Percentiles rank a stretch among this genome's conserved stretches.
Conservation (phyloP, 2,888 invertebrate species). For the Watsonalla cultraria region DNA sequence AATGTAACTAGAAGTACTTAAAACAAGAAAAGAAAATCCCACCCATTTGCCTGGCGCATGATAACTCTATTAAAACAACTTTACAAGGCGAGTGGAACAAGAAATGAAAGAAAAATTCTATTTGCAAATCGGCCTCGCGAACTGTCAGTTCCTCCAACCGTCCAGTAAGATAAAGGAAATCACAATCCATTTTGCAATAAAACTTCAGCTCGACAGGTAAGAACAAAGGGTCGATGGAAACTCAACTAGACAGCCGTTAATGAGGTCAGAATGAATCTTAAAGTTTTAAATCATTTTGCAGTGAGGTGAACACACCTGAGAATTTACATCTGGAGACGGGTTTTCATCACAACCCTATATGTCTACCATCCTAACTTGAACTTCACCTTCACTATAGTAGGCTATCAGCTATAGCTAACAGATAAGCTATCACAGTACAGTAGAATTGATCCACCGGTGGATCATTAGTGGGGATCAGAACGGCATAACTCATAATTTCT, state of each 20-base stretch:
- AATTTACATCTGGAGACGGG: too few species aligned
- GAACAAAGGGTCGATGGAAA: constrained; percentile 1
- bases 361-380: too few species aligned
- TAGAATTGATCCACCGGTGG: too few species aligned
- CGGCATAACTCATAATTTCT: too few species aligned
- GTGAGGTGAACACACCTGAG: background rate
- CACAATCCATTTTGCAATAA: background rate
- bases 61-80: background rate
- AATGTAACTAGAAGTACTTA: background rate
- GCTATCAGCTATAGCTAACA: too few species aligned
- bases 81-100: background rate
- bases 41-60: background rate
- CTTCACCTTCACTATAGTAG: too few species aligned
- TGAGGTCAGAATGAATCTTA: constrained; percentile 3
- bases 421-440: too few species aligned
- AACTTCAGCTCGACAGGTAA: background rate
- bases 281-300: background rate
- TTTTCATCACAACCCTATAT: too few species aligned
- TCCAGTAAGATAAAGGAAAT: background rate
- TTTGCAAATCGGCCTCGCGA: background rate
- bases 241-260: constrained; percentile 3
- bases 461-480: too few species aligned
- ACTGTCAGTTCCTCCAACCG: background rate
- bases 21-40: background rate
- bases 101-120: background rate